Evolutionary conservation across 1,140 invertebrate species (phyloP).

Genomic region (Danaus plexippus): DNA sequence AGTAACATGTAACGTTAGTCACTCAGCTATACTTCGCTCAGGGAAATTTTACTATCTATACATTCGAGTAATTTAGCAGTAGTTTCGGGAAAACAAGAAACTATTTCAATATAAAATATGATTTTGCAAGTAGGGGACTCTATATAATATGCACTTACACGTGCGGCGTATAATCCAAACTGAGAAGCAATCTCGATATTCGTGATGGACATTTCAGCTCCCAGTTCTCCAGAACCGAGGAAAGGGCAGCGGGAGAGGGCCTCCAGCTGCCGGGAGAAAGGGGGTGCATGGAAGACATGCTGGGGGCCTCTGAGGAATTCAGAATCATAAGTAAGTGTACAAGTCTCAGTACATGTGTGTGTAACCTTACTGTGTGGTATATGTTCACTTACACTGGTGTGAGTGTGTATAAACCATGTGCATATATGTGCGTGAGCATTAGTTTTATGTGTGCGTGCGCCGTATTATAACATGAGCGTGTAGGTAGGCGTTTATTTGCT

Average conservation of each 20-base stretch:
- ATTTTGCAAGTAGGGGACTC: neutral
- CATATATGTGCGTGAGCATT: no score
- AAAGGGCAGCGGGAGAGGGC: conserved; percentile 29
- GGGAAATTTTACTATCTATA: no score
- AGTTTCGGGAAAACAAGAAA: neutral
- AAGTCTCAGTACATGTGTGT: no score
- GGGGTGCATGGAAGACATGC: conserved; percentile 20
- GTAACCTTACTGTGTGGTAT: no score
- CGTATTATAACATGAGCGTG: no score
- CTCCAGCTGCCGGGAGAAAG: conserved; percentile 35
- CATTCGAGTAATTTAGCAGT: no score
- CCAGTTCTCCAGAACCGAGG: conserved; percentile 40
- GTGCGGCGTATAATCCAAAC: conserved; percentile 43
- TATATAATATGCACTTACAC: conserved; percentile 24
- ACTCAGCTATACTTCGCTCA: no score
- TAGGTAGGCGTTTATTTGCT: no score
- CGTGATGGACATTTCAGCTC: conserved; percentile 30
- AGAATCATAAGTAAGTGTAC: neutral
- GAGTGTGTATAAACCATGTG: no score
- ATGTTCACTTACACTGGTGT: no score
- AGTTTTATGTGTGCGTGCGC: no score
- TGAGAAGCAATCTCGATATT: conserved; percentile 33
- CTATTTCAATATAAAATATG: neutral
- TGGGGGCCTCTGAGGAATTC: conserved; percentile 30
- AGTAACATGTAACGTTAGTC: no score